These are phyloP conservation scores for Rousettus madagascariensis DNA, from an alignment of 2,797 vertebrate species.

Conservation along the genomic window DNA sequence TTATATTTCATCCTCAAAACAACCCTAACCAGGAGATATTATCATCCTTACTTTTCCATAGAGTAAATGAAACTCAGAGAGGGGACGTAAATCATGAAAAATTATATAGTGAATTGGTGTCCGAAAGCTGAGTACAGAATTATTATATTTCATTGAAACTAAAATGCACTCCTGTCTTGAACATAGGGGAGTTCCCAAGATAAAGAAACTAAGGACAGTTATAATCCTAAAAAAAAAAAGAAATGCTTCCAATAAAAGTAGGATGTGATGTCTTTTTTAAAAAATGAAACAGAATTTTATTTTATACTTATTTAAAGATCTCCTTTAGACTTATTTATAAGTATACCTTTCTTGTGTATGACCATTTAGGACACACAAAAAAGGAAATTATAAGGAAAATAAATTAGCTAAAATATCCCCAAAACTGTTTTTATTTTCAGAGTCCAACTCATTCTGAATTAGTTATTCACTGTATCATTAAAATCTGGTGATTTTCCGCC, in stretches of 20 bases:
- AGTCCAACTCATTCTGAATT: neutral
- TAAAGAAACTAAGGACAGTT: neutral
- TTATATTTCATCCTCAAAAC: neutral
- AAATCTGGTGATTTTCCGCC: conserved; percentile 21
- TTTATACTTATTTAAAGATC: neutral
- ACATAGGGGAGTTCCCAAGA: neutral
- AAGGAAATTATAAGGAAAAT: conserved; percentile 8
- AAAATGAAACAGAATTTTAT: neutral
- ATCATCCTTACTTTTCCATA: neutral
- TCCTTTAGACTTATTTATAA: neutral
- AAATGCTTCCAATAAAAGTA: neutral
- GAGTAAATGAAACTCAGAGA: neutral
- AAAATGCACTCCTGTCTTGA: neutral
- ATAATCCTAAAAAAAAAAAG: neutral
- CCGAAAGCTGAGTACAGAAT: conserved; percentile 7
- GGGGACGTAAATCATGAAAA: neutral
- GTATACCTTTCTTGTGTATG: neutral
- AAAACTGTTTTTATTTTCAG: neutral
- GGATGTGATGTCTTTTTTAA: neutral
- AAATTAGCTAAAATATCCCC: conserved; percentile 1
- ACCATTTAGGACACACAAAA: neutral
- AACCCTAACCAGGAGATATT: neutral
- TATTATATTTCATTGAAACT: neutral
- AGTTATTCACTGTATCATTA: neutral
- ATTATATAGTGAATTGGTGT: neutral